Base-by-base conservation (phyloP, 2,113 vertebrate species). In the Struthidea cinerea region DNA sequence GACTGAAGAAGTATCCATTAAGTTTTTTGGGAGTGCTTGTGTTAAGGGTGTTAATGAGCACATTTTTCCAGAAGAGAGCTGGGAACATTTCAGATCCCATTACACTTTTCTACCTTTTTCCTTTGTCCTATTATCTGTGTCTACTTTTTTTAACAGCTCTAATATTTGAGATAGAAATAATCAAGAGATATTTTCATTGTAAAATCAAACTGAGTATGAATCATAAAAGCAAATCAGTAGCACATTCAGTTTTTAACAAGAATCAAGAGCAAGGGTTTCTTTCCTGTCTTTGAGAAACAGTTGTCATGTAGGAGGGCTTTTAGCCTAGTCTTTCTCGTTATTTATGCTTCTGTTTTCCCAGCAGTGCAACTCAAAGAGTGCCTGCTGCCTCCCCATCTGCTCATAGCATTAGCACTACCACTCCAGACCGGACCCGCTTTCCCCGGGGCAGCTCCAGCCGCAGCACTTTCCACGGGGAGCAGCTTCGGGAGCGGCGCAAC, bases 391-490 rank as follows among this genome's bases (percentile, higher is more conserved):
- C 99, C 73, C 99, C 99, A 0, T 99, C 99, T 53, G 99, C 99
- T 95, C 99, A 99, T 97, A 99, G 99, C 96, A 99, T 99, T 95
- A 99, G 99, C 97, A 98, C 98, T 53, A 89, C 94, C 79, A 99
- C 99, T 39, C 99, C 99, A 1, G 99, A 99, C 97, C 98, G 99
- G 92, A 99, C 99, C 68, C 99, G 99, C 26, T 99, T 99, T 95
- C 99, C 99, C 20, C 98, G 99, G 5, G 99, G 99, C 53, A 99
- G 99, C 95, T 99, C 99, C 71, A 99, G 99, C 94, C 98, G 99
- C 92, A 99, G 99, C 98, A 99, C 99, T 65, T 99, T 99, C 97
- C 99, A 99, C 3, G 99, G 99, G 21, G 99, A 99, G 53, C 99
- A 99, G 98, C 98, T 99, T 78, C 98, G 99, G 63, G 99, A 99